phyloP scores from a whole-genome alignment of 1,140 invertebrate species.

The Zaprionus lachaisei region DNA sequence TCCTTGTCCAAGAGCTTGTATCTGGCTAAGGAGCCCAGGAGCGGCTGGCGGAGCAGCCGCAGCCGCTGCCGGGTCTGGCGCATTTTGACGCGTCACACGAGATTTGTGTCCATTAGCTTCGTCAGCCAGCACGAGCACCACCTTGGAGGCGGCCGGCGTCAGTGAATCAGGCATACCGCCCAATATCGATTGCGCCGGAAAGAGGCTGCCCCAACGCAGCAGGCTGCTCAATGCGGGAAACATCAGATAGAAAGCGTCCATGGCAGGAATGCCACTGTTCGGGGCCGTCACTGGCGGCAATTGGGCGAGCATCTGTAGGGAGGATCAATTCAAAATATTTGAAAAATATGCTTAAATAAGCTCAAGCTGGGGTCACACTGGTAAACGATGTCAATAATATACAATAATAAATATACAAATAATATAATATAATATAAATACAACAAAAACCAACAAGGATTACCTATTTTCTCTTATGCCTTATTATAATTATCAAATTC shows the following conservation, averaged over 20 bases:
- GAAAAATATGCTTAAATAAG: not conserved
- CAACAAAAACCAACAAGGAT: too few species aligned
- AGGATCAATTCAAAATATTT: not conserved
- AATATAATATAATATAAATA: too few species aligned
- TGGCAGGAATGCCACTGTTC: conserved; percentile 42
- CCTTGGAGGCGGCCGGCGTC: conserved; percentile 63
- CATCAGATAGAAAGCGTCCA: conserved; percentile 63
- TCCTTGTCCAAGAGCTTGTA: not conserved
- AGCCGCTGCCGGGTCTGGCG: not conserved
- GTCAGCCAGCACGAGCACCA: conserved; percentile 74
- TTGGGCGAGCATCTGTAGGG: conserved; percentile 52
- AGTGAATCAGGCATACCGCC: conserved; percentile 49
- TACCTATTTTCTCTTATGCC: too few species aligned
- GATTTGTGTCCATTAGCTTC: conserved; percentile 60
- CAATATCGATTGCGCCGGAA: conserved; percentile 55
- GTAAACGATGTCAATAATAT: not conserved
- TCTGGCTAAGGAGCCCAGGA: not conserved
- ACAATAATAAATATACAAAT: too few species aligned
- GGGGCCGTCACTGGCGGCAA: conserved; percentile 32
- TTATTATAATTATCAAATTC: too few species aligned
- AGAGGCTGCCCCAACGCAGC: conserved; percentile 66
- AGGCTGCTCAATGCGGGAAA: conserved; percentile 66
- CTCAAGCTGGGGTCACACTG: not conserved
- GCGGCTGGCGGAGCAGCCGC: not conserved
- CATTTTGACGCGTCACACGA: conserved; percentile 59